A percentile compares a stretch with the other conserved stretches of the same genome.
Conservation (phyloP, 2,888 invertebrate genomes). For the Lithodes maja region DNA sequence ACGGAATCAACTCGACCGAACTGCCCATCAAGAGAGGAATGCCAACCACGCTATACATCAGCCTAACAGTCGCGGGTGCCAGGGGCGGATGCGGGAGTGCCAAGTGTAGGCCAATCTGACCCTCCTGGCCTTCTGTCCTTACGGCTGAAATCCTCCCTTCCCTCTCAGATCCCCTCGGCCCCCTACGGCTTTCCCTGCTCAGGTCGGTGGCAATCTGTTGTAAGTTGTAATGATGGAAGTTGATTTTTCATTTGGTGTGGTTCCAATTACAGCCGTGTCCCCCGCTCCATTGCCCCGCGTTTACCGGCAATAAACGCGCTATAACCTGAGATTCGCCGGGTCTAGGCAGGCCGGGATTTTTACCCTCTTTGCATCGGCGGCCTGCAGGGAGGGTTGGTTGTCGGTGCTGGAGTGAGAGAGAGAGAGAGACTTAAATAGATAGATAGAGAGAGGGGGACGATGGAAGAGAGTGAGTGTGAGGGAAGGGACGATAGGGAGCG, state of each 20-base stretch:
- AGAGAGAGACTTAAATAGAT: not conserved
- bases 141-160: constrained; percentile 16
- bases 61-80: constrained; percentile 56
- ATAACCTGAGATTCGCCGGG: constrained; percentile 58
- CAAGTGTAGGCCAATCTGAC: constrained; percentile 5
- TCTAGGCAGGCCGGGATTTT: constrained; percentile 50
- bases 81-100: constrained; percentile 37
- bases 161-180: constrained; percentile 6
- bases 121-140: not conserved
- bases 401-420: not conserved
- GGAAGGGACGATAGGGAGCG: not conserved
- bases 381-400: not conserved
- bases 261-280: constrained; percentile 69
- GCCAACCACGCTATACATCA: constrained; percentile 67
- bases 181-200: constrained; percentile 19
- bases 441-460: not conserved
- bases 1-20: constrained; percentile 58
- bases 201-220: constrained; percentile 63
- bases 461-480: constrained; percentile 30
- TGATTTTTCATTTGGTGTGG: constrained; percentile 68
- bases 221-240: constrained; percentile 70
- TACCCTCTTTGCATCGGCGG: constrained; percentile 50
- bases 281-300: constrained; percentile 67
- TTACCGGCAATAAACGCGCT: constrained; percentile 65
- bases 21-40: constrained; percentile 68